Evolutionary conservation across 2,797 vertebrate genomes (phyloP).

Genomic region (Arctocebus calabarensis): DNA sequence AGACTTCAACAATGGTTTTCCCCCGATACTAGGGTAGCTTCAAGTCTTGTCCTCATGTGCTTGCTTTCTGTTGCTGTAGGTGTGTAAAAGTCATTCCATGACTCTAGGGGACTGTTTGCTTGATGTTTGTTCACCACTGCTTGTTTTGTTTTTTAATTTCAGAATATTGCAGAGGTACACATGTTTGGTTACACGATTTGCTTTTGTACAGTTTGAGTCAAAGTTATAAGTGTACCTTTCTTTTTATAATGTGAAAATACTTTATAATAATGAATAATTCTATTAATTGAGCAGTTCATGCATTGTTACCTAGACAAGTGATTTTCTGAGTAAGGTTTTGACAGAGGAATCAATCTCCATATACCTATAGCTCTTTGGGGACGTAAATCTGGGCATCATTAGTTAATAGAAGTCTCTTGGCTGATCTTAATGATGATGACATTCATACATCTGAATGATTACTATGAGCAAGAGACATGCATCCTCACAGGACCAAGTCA

Average conservation of each 20-base stretch:
- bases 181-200: too few relatives aligned
- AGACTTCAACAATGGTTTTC: not conserved
- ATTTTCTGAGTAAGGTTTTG: constrained; percentile 51
- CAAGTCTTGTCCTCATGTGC: not conserved
- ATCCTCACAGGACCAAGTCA: not conserved
- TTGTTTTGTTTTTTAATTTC: not conserved
- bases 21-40: not conserved
- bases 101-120: not conserved
- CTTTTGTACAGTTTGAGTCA: too few relatives aligned
- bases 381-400: constrained; percentile 30
- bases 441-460: constrained; percentile 42
- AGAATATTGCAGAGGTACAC: too few relatives aligned
- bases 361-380: not conserved
- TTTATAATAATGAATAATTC: constrained; percentile 39
- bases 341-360: constrained; percentile 54
- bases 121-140: not conserved
- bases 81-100: not conserved
- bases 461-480: constrained; percentile 6
- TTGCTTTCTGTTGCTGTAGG: not conserved
- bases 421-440: constrained; percentile 56
- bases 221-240: not conserved
- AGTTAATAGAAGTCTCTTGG: constrained; percentile 44
- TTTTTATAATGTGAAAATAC: not conserved
- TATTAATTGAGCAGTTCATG: constrained; percentile 34
- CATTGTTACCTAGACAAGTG: not conserved